Conservation (phyloP, 2,888 invertebrate species). For the Oligia fasciuncula region DNA sequence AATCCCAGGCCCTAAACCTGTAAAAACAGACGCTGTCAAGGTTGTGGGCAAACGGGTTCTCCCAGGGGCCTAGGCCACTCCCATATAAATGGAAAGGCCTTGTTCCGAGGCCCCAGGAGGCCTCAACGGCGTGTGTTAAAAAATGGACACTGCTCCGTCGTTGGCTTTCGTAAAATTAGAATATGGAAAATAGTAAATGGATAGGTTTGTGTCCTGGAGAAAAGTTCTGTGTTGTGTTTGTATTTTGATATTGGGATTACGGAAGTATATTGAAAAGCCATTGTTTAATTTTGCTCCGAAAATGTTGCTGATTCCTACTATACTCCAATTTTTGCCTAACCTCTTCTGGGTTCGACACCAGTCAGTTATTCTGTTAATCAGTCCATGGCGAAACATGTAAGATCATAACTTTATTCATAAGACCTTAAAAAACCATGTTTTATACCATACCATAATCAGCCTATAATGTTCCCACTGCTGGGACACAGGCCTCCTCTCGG, state of each 20-base stretch:
- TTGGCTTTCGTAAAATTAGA: conserved; percentile 55
- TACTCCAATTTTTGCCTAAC: no score
- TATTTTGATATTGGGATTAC: not conserved
- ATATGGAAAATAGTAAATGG: conserved; percentile 52
- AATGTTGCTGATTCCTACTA: not conserved
- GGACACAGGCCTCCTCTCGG: no score
- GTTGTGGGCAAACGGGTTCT: conserved; percentile 54
- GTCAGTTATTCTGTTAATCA: no score
- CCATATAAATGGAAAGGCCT: conserved; percentile 68
- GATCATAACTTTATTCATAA: no score
- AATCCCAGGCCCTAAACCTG: conserved; percentile 34
- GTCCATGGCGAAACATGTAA: no score
- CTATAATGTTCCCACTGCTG: no score
- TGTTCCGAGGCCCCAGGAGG: conserved; percentile 57
- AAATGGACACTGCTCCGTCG: conserved; percentile 61
- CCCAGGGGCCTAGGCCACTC: conserved; percentile 56
- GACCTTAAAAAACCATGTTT: no score
- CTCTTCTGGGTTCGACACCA: no score
- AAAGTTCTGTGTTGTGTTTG: not conserved
- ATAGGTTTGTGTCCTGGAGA: conserved; percentile 15
- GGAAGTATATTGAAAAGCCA: not conserved
- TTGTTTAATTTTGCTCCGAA: not conserved
- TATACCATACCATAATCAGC: no score
- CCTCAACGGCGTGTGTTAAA: conserved; percentile 51
- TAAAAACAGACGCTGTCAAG: conserved; percentile 57